These are phyloP conservation scores for Apeira syringaria DNA, from an alignment of 2,888 invertebrate species.

Conservation along the genomic window DNA sequence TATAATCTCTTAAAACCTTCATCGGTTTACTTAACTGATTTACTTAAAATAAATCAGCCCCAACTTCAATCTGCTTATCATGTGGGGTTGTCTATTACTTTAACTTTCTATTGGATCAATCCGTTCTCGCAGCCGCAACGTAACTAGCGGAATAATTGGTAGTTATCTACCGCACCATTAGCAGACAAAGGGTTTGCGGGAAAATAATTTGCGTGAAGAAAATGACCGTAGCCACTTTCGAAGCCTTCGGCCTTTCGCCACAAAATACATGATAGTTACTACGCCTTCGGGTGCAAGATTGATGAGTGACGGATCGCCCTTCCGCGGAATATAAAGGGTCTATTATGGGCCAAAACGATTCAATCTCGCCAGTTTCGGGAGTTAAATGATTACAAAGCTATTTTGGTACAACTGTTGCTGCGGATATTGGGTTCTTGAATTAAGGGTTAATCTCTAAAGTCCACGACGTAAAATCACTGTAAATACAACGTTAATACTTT, in stretches of 20 bases:
- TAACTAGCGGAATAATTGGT: background rate
- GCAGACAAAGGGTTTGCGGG: background rate
- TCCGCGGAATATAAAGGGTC: slow-evolving; percentile 32
- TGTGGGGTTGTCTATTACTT: too few species aligned
- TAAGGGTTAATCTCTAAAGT: too few species aligned
- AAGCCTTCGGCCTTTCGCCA: background rate
- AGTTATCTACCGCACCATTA: background rate
- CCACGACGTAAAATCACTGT: too few species aligned
- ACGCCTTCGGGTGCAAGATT: slow-evolving; percentile 28
- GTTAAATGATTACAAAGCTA: slow-evolving; percentile 28
- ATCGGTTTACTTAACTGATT: too few species aligned
- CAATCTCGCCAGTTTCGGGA: slow-evolving; percentile 22
- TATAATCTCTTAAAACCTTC: too few species aligned
- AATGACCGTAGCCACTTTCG: slow-evolving; percentile 26
- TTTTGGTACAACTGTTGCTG: slow-evolving; percentile 13
- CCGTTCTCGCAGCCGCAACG: too few species aligned
- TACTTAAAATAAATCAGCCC: too few species aligned
- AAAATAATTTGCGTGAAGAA: slow-evolving; percentile 35
- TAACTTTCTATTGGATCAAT: too few species aligned
- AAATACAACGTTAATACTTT: too few species aligned
- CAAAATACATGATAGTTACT: background rate
- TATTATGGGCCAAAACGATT: slow-evolving; percentile 30
- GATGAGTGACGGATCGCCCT: slow-evolving; percentile 41
- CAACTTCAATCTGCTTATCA: too few species aligned
- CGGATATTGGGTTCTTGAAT: too few species aligned